Base-by-base conservation (phyloP, 2,113 vertebrate genomes). In the Aptenodytes forsteri region DNA sequence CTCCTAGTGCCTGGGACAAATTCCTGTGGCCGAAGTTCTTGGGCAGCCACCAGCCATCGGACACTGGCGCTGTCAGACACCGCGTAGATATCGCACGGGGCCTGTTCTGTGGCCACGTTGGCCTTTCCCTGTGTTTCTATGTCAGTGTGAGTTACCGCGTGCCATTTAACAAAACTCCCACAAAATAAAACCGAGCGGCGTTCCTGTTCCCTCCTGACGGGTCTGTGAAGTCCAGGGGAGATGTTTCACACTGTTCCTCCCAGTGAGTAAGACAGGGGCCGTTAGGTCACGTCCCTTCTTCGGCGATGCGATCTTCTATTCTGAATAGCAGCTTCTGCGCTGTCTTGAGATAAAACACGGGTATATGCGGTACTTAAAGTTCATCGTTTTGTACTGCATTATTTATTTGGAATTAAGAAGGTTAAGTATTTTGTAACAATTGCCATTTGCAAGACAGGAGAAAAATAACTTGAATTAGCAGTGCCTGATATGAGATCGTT, bases 401-500 rank as follows among this genome's bases (percentile, higher is more conserved):
- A 95, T 94, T 97, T 94, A 85, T 85, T 73, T 94, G 88, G 90
- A 96, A 95, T 93, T 91, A 71, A 50, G 96, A 96, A 97, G 96
- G 95, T 96, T 95, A 96, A 95, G 62, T 72, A 82, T 88, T 95
- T 89, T 69, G 69, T 84, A 95, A 84, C 73, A 71, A 47, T 93
- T 95, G 97, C 94, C 96, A 97, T 98, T 97, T 98, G 89, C 66
- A 78, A 98, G 89, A 86, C 25, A 49, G 49, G 40, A 92, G 75
- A 44, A 84, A 81, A 71, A 78, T 90, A 52, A 9, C 44, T 66
- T 76, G 82, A 89, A 56, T 83, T 83, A 77, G 16, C 42, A 65
- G 49, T 83, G 75, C 71, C 87, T 83, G 86, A 81, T 73, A 62
- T 80, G 69, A 93, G 78, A 61, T 79, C 2, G 18, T 72, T 83